Evolutionary conservation across 2,888 invertebrate species (phyloP), one percentile per base, ranked within the genome.

Genomic region (Sminthurides aquaticus): DNA sequence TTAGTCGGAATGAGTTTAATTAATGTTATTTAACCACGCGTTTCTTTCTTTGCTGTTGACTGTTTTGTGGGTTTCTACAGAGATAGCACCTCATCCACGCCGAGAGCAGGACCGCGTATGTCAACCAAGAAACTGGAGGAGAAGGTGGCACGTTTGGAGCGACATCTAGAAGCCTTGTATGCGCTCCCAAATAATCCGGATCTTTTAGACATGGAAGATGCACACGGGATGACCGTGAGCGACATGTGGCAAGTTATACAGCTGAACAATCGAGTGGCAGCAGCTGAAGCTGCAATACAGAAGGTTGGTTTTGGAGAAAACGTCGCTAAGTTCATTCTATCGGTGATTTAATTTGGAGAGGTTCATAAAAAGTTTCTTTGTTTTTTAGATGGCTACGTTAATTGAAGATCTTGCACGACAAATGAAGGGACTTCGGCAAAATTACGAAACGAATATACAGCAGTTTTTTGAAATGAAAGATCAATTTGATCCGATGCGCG

Each of bases 221-320:
- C 57, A 11, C 1, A 49, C 1, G 57, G 62, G 3, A 67, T 67
- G 66, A 48, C 60, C 0, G 68, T 84, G 25, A 81, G 83, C 18
- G 86, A 86, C 65, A 84, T 87, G 83, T 86, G 86, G 83, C 85
- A 85, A 68, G 81, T 83, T 22, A 77, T 87, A 63, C 85, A 83
- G 70, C 79, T 87, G 0, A 82, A 82, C 0, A 86, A 87, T 69
- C 81, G 87, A 43, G 76, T 87, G 66, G 86, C 87, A 57, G 85
- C 85, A 0, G 81, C 82, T 3, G 87, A 87, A 75, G 78, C 79
- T 48, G 84, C 83, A 24, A 82, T 87, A 58, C 78, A 79, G 22
- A 73, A 73, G 69, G 74, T 73, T 25, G 58, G 2, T 49, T 52
- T 20, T 5, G 52, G 43, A 15, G 43, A 5, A 52, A 52, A n/a